These are phyloP conservation scores for Natator depressus DNA, from an alignment of 2,113 vertebrate genomes.

Conservation along the genomic window DNA sequence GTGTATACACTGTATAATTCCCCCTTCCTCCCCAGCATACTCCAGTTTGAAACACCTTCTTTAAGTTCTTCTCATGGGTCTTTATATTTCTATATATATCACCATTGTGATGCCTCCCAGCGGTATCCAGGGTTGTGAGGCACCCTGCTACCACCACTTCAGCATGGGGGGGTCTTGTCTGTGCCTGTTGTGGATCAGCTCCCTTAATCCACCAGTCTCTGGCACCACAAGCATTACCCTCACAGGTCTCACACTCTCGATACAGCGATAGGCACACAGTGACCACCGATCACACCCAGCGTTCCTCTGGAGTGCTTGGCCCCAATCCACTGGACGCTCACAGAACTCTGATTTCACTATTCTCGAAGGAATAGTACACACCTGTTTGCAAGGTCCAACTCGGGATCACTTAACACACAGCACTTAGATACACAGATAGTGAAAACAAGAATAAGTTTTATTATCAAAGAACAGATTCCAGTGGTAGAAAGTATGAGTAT, in stretches of 20 bases:
- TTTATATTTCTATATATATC: background rate
- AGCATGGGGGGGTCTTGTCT: background rate
- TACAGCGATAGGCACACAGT: background rate
- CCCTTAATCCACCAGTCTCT: background rate
- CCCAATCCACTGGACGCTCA: background rate
- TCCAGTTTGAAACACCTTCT: background rate
- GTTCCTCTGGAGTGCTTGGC: background rate
- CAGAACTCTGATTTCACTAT: background rate
- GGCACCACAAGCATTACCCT: background rate
- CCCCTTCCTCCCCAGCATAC: background rate
- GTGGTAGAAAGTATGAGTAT: background rate
- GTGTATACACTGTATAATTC: background rate
- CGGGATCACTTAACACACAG: background rate
- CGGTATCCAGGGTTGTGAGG: background rate
- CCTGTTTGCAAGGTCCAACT: background rate
- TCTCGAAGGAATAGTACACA: background rate
- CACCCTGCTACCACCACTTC: background rate
- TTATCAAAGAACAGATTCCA: background rate
- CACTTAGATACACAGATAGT: background rate
- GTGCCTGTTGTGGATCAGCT: background rate
- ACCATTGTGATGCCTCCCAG: background rate
- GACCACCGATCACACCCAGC: background rate
- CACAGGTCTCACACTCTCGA: background rate
- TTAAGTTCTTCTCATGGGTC: background rate
- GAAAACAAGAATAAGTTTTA: background rate